Evolutionary conservation across 2,888 invertebrate species (phyloP), one percentile per base, ranked within the genome.

Genomic region (Acronicta aceris): DNA sequence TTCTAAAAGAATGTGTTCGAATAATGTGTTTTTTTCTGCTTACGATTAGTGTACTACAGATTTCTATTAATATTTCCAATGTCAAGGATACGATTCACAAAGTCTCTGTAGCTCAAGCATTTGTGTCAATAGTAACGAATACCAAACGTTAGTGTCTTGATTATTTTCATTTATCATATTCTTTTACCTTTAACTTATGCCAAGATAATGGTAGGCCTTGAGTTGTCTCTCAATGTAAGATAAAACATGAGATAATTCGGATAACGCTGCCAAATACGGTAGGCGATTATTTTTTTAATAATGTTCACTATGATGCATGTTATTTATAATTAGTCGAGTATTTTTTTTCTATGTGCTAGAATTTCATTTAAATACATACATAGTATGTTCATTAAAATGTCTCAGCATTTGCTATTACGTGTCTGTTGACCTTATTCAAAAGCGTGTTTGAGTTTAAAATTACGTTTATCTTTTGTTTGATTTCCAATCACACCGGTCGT

Each of bases 171-270:
- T 56, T 54, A 48, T 57, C 38, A 1, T n/a, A 50, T 65, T 45
- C 15, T 46, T 43, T 47, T 55, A 50, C 21, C 27, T 59, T 65
- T 12, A 51, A 59, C 74, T 74, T 71, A 71, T 79, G 81, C 75
- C 81, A 82, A 87, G 84, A 85, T 84, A 70, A 83, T 61, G 33
- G 45, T 15, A 56, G 53, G 47, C 89, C 90, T 89, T 90, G 88
- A 86, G 69, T 67, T 82, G 87, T 86, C 84, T 75, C 65, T 69
- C 58, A 48, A 61, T 76, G 65, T 78, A 77, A 88, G 88, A 89
- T 90, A 87, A 86, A 85, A 82, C 81, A 71, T 76, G 59, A 76
- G 86, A 89, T 88, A 85, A 83, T 71, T 76, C 56, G 46, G 45
- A 59, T 69, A 66, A 68, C 17, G 55, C 66, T 46, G 49, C 51